phyloP scores from a whole-genome alignment of 2,888 invertebrate species.

The Nephrotoma appendiculata region DNA sequence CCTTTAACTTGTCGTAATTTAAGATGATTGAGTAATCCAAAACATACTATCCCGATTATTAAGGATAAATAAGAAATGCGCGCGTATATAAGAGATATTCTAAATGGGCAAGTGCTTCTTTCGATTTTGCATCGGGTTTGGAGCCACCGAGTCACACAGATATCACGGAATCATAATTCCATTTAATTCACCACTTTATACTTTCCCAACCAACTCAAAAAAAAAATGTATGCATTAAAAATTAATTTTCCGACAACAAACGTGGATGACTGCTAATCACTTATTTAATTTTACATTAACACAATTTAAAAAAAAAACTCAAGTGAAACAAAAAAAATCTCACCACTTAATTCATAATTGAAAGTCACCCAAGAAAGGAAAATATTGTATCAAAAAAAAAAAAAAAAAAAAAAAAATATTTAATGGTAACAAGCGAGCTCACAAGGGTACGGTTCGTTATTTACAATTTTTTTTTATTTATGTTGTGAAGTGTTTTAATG shows the following conservation, averaged over 20 bases:
- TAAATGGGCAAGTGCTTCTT: too few species aligned
- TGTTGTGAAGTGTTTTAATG: neutral
- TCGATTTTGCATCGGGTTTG: too few species aligned
- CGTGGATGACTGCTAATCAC: neutral
- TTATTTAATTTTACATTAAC: neutral
- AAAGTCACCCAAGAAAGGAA: neutral
- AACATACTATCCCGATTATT: too few species aligned
- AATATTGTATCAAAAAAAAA: neutral
- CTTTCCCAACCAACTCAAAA: neutral
- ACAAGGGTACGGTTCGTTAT: neutral
- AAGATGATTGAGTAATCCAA: too few species aligned
- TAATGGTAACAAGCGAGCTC: neutral
- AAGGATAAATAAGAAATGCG: too few species aligned
- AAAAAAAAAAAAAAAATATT: too few species aligned
- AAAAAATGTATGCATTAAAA: neutral
- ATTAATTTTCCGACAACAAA: neutral
- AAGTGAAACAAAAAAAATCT: neutral
- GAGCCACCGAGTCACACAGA: too few species aligned
- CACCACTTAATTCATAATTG: neutral
- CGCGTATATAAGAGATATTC: too few species aligned
- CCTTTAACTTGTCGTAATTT: rapidly evolving
- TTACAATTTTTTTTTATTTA: neutral
- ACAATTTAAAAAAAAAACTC: neutral
- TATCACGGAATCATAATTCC: neutral
- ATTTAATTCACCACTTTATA: neutral